A percentile compares a stretch with the other conserved stretches of the same genome.
Evolutionary conservation across 2,797 vertebrate genomes (phyloP).

Genomic region (Brotogeris chrysoptera): DNA sequence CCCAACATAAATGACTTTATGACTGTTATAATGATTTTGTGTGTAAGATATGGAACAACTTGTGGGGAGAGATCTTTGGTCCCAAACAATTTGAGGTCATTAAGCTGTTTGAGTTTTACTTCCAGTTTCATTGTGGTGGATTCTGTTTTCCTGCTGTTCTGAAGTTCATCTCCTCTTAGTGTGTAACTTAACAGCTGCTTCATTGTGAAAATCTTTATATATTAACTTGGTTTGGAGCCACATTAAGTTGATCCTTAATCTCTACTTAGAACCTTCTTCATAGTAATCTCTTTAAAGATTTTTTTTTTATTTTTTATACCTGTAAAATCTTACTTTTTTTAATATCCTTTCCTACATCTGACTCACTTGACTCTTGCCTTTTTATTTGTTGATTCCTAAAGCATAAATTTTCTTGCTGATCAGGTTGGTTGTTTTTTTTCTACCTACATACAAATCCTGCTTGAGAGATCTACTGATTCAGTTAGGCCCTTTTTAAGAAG

Average conservation of each 20-base stretch:
- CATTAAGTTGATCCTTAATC: not conserved
- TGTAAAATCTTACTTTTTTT: not conserved
- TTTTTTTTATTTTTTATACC: not conserved
- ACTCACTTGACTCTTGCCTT: not conserved
- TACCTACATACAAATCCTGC: not conserved
- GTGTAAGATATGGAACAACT: not conserved
- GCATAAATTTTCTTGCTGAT: not conserved
- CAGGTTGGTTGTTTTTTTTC: not conserved
- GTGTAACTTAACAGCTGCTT: not conserved
- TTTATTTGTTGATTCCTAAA: not conserved
- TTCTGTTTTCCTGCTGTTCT: not conserved
- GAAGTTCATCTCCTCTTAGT: not conserved
- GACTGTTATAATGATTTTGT: not conserved
- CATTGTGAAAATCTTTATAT: not conserved
- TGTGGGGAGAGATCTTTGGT: not conserved
- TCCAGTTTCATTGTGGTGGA: not conserved
- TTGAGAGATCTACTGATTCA: not conserved
- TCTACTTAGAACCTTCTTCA: not conserved
- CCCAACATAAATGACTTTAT: not conserved
- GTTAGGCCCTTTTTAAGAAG: not conserved
- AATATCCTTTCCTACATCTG: not conserved
- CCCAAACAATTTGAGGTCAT: not conserved
- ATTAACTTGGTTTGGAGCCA: not conserved
- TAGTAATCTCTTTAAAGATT: not conserved
- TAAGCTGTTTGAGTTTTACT: not conserved